Evolutionary conservation across 2,888 invertebrate genomes (phyloP).

Genomic region (Caenorhabditis sinica): DNA sequence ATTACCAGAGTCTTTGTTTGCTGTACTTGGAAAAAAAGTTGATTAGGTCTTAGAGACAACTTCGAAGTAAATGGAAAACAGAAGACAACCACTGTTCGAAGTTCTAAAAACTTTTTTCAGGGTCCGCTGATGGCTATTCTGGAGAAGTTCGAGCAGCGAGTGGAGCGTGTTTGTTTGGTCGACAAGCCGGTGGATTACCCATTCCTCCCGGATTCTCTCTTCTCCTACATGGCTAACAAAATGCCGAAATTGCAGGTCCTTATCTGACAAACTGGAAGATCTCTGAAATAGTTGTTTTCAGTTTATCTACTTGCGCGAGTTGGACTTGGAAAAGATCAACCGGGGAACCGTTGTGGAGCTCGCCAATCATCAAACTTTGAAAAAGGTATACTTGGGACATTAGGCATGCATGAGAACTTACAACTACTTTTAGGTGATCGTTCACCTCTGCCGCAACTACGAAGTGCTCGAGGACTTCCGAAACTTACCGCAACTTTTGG

Average conservation of each 20-base stretch:
- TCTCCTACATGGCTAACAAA: conserved; percentile 81
- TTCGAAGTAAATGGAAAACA: conserved; percentile 7
- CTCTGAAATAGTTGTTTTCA: conserved; percentile 66
- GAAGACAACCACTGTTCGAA: conserved; percentile 13
- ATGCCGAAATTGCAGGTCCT: conserved; percentile 81
- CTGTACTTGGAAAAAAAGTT: conserved; percentile 19
- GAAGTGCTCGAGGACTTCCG: conserved; percentile 83
- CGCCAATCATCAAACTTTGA: conserved; percentile 80
- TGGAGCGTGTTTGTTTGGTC: conserved; percentile 83
- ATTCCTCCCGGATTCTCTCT: conserved; percentile 83
- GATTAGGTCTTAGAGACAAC: conserved; percentile 13
- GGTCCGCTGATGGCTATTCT: conserved; percentile 78
- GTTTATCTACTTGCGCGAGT: conserved; percentile 83
- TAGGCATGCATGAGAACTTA: conserved; percentile 16
- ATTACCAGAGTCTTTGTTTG: conserved; percentile 21
- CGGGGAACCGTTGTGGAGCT: conserved; percentile 82
- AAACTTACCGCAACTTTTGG: conserved; percentile 82
- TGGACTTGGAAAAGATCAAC: conserved; percentile 83
- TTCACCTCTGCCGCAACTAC: conserved; percentile 82
- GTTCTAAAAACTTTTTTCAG: conserved; percentile 69
- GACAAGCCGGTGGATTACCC: conserved; percentile 84
- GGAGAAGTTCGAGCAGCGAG: conserved; percentile 78
- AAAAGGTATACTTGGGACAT: conserved; percentile 71
- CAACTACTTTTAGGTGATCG: conserved; percentile 70
- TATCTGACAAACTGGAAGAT: conserved; percentile 6